A percentile compares a stretch with the other conserved stretches of the same genome.
Conservation (phyloP, 2,797 vertebrate species). For the Argya squamiceps region DNA sequence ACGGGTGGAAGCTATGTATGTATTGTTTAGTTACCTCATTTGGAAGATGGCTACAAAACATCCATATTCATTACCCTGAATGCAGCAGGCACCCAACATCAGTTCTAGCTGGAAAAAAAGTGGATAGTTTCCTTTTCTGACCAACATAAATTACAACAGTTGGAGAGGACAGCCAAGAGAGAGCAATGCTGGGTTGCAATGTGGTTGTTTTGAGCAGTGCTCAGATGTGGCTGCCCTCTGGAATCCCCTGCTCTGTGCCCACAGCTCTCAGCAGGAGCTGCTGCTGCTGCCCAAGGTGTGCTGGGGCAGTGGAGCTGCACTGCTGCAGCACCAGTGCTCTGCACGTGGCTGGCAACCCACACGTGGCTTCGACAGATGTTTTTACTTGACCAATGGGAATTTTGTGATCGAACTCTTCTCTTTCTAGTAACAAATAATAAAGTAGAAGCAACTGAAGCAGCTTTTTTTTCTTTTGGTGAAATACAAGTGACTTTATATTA, state of each 20-base stretch:
- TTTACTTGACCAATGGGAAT: background rate
- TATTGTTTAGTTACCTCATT: constrained; percentile 41
- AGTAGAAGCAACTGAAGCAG: background rate
- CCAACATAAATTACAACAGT: background rate
- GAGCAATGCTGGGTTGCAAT: background rate
- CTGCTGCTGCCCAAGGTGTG: background rate
- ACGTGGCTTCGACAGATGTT: background rate
- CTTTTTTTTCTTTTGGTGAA: background rate
- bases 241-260: background rate
- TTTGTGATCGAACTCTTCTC: constrained; percentile 16
- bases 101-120: background rate
- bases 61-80: constrained; percentile 28
- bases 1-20: background rate
- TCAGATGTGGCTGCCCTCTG: background rate
- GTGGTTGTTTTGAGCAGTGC: background rate
- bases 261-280: constrained; percentile 27
- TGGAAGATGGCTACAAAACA: background rate
- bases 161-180: background rate
- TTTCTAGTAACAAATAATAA: constrained; percentile 25
- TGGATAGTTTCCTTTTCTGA: background rate
- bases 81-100: background rate
- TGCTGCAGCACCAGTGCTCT: background rate
- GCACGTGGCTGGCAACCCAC: background rate
- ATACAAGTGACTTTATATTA: background rate
- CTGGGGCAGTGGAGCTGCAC: background rate